Evolutionary conservation across 2,888 invertebrate genomes (phyloP).

Genomic region (Rhopalosiphum nymphaeae): DNA sequence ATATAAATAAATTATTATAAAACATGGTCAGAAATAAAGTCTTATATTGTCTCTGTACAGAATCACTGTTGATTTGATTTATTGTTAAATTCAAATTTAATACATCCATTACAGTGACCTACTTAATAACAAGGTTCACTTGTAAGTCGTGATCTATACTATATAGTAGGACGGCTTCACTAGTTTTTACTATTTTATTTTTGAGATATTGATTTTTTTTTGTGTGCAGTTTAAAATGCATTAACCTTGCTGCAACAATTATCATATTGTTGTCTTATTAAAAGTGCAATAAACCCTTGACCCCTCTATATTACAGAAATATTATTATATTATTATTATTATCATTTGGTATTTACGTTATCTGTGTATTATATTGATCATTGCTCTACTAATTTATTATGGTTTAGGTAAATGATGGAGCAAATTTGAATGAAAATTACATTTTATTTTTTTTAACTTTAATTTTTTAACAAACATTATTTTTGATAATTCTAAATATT

Average conservation of each 20-base stretch:
- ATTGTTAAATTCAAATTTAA: not conserved
- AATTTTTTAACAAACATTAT: too few species aligned
- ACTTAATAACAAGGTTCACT: not conserved
- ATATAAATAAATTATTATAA: not conserved
- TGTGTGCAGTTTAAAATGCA: not conserved
- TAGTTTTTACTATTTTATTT: not conserved
- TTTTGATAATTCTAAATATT: too few species aligned
- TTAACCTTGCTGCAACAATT: not conserved
- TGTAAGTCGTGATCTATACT: not conserved
- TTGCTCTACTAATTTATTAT: not conserved
- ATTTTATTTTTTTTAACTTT: too few species aligned
- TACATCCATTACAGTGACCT: not conserved
- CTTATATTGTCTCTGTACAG: not conserved
- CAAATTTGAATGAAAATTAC: too few species aligned
- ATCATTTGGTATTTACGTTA: not conserved
- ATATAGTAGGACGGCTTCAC: not conserved
- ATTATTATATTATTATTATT: not conserved
- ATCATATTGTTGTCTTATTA: slow-evolving; percentile 1
- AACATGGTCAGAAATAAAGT: not conserved
- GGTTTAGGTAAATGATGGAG: not conserved
- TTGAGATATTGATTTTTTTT: slow-evolving; percentile 3
- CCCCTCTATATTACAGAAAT: not conserved
- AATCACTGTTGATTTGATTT: not conserved
- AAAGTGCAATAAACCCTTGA: not conserved
- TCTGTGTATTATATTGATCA: not conserved